Evolutionary conservation across 1,140 invertebrate species (phyloP).

Genomic region (Drosophila novamexicana): DNA sequence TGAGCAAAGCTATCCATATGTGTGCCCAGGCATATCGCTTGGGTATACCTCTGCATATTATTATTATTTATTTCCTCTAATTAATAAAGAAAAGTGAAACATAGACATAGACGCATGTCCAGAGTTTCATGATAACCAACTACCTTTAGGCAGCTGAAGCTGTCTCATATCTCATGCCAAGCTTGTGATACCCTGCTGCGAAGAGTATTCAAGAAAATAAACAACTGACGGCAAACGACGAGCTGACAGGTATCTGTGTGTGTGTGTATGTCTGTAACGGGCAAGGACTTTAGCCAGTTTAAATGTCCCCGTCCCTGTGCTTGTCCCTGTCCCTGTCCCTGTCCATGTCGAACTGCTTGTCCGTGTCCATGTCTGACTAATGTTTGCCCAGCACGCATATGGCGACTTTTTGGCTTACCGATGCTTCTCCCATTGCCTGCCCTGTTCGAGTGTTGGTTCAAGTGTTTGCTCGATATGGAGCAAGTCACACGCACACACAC

Average conservation of each 20-base stretch:
- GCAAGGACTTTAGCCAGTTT: constrained; percentile 11
- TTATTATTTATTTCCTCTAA: too few relatives aligned
- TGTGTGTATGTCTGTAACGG: background rate
- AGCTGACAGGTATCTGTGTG: constrained; percentile 7
- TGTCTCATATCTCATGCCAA: too few relatives aligned
- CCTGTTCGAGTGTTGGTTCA: constrained; percentile 13
- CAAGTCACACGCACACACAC: constrained; percentile 6
- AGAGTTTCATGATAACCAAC: too few relatives aligned
- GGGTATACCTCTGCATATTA: too few relatives aligned
- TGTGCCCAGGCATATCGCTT: too few relatives aligned
- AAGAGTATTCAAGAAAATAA: too few relatives aligned
- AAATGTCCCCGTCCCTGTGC: background rate
- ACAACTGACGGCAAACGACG: constrained; percentile 18
- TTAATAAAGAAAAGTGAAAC: too few relatives aligned
- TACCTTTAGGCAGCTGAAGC: too few relatives aligned
- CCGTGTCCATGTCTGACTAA: constrained; percentile 28
- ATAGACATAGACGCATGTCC: too few relatives aligned
- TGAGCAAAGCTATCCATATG: too few relatives aligned
- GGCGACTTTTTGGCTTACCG: constrained; percentile 31
- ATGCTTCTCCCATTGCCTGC: background rate
- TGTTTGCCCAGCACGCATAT: constrained; percentile 42
- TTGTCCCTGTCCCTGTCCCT: background rate
- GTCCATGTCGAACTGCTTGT: background rate
- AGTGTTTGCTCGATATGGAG: constrained; percentile 6
- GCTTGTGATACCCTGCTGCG: too few relatives aligned